A percentile compares a stretch with the other conserved stretches of the same genome.
Evolutionary conservation across 2,888 invertebrate genomes (phyloP).

Genomic region (Tipula lateralis): DNA sequence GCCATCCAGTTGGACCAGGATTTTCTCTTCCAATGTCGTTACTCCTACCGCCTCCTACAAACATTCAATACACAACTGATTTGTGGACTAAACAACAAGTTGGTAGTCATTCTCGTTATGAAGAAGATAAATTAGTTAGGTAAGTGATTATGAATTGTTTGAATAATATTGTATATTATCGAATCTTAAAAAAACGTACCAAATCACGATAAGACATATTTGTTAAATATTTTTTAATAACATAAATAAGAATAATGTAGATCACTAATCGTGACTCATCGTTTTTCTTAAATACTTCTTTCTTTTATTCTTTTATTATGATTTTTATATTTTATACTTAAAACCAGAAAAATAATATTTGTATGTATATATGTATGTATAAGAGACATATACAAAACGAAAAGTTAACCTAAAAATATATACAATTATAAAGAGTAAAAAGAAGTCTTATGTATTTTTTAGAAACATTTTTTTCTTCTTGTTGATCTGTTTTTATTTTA

Average conservation of each 20-base stretch:
- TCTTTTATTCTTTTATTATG: neutral
- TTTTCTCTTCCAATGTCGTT: neutral
- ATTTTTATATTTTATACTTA: neutral
- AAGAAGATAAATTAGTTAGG: neutral
- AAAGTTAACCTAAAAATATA: neutral
- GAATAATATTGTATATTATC: neutral
- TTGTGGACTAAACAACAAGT: constrained; percentile 15
- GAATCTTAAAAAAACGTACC: neutral
- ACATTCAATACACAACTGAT: constrained; percentile 1
- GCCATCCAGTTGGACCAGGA: neutral
- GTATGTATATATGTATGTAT: no score
- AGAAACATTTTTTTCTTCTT: neutral
- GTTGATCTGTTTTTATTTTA: neutral
- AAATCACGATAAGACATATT: neutral
- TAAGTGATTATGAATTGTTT: neutral
- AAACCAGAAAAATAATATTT: neutral
- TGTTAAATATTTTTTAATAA: neutral
- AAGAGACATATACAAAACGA: no score
- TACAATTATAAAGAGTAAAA: neutral
- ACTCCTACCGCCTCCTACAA: neutral
- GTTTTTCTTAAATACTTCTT: neutral
- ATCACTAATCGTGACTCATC: neutral
- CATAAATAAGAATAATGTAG: neutral
- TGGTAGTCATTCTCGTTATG: neutral
- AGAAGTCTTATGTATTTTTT: neutral